Evolutionary conservation across 2,113 vertebrate species (phyloP), one percentile per base, ranked within the genome.

Genomic region (Pica pica): DNA sequence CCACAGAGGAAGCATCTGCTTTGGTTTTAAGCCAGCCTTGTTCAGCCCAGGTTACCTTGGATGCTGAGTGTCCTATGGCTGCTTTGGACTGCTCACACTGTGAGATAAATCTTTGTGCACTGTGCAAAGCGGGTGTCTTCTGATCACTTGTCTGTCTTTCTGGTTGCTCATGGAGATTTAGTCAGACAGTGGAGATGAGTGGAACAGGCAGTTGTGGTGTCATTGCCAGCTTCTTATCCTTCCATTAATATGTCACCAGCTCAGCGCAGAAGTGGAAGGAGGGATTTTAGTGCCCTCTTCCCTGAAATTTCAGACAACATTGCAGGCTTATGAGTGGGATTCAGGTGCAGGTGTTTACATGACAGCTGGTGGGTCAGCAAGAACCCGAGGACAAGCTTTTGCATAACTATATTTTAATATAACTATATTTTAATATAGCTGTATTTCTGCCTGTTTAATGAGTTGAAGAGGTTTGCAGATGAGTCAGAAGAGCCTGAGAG

Each of bases 361-460:
- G 33, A n/a, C 15, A 70, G 14, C 21, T 69, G 19, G 35, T 27
- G 35, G 73, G 53, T 73, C 50, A 65, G 5, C 24, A 18, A 67
- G 14, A 57, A 76, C 47, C 19, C 0, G 0, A 33, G 42, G 28
- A 7, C 13, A 42, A 69, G 30, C 37, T 27, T 65, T 20, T 52
- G 18, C 30, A 20, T 11, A 41, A 22, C 39, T 65, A 6, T 37
- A 42, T 33, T 76, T 64, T 49, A 61, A 71, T 26, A 20, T 2
- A 56, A 68, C 23, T 73, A 1, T 33, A 41, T 31, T 85, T 63
- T 47, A 59, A 70, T 14, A 28, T 7, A 49, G 56, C 39, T 56
- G 2, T 35, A 30, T 24, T 77, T 69, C 4, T 18, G 30, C 9
- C 55, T 61, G 31, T 56, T 93, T 61, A 65, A 70, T n/a, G 30